Conservation (phyloP, 1,140 invertebrate genomes). For the Rhysida immarginata region DNA sequence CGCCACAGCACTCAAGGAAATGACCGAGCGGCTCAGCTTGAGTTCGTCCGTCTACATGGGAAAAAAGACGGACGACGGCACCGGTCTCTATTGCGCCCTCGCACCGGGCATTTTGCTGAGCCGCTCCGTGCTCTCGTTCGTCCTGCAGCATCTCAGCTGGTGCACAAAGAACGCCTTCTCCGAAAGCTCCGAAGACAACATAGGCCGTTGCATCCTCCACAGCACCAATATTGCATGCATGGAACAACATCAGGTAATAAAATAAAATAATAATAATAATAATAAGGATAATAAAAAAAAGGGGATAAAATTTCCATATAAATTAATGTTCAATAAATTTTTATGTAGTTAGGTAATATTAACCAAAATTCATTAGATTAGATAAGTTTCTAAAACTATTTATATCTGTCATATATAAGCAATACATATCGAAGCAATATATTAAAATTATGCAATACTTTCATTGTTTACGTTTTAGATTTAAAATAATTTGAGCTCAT, state of each 20-base stretch:
- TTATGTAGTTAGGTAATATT: no score
- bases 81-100: constrained; percentile 12
- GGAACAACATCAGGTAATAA: constrained; percentile 37
- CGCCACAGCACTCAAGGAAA: constrained; percentile 45
- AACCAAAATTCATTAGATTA: no score
- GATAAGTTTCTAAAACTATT: no score
- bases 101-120: constrained; percentile 58
- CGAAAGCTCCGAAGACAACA: constrained; percentile 57
- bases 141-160: constrained; percentile 60
- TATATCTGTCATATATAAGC: no score
- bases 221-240: constrained; percentile 44
- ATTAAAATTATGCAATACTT: no score
- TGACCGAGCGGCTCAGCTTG: constrained; percentile 61
- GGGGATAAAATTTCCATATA: no score
- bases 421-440: no score
- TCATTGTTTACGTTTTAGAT: no score
- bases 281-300: no score
- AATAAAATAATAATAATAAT: no score
- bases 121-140: constrained; percentile 53
- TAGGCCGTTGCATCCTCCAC: constrained; percentile 63
- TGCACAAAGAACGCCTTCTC: constrained; percentile 68
- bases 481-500: no score
- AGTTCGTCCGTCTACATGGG: constrained; percentile 66
- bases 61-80: constrained; percentile 24
- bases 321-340: no score